Percentiles rank a stretch among this genome's conserved stretches.
Evolutionary conservation across 2,113 vertebrate species (phyloP).

Genomic region (Percopsis transmontana): DNA sequence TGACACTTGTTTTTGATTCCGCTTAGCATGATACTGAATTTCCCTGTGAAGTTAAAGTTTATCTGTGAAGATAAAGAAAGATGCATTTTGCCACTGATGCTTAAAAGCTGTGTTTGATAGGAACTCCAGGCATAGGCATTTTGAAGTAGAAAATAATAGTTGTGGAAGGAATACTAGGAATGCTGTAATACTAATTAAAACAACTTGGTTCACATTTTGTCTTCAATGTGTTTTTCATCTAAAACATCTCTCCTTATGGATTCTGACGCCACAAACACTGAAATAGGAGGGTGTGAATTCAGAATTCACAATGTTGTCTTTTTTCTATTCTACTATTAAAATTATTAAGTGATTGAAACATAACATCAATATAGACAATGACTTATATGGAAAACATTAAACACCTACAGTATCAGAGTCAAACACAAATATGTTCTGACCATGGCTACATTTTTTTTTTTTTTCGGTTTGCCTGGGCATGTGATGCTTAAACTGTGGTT

Average conservation of each 20-base stretch:
- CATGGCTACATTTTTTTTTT: conserved; percentile 29
- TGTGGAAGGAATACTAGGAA: conserved; percentile 48
- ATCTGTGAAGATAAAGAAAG: too few species aligned
- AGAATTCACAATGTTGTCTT: too few species aligned
- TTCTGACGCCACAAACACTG: not conserved
- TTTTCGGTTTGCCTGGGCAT: conserved; percentile 61
- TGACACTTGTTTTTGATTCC: conserved; percentile 66
- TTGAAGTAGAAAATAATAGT: conserved; percentile 31
- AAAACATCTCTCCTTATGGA: not conserved
- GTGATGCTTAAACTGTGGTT: conserved; percentile 60
- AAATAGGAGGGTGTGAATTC: too few species aligned
- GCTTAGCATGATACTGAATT: conserved; percentile 71
- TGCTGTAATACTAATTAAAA: conserved; percentile 66
- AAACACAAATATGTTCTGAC: conserved; percentile 23
- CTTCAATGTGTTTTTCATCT: conserved; percentile 8
- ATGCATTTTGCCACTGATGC: conserved; percentile 52
- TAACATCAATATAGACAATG: too few species aligned
- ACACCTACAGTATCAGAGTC: conserved; percentile 10
- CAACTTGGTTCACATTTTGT: conserved; percentile 45
- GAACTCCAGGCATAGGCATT: conserved; percentile 48
- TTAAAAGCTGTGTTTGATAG: conserved; percentile 40
- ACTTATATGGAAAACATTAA: too few species aligned
- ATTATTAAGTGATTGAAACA: too few species aligned
- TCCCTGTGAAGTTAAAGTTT: conserved; percentile 27
- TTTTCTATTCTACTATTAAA: too few species aligned